Percentiles rank a stretch among this genome's conserved stretches.
Evolutionary conservation across 2,113 vertebrate species (phyloP).

Genomic region (Notothenia coriiceps): DNA sequence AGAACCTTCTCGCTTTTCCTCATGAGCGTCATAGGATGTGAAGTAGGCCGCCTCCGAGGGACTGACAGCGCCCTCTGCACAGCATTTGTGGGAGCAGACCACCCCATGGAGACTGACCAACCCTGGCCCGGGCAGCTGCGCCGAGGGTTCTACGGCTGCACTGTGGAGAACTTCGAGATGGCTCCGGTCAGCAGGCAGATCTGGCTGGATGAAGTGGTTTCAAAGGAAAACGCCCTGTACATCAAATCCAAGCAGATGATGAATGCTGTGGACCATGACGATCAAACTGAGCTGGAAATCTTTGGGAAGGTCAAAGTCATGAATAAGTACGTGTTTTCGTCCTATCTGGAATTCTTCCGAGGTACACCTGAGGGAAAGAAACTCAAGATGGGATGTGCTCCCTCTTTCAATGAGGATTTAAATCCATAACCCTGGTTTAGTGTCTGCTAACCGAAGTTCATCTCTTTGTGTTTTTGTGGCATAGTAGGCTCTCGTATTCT

Average conservation of each 20-base stretch:
- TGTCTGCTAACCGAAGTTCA: background rate
- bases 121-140: conserved; percentile 36
- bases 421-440: background rate
- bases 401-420: background rate
- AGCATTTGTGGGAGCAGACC: conserved; percentile 66
- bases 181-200: conserved; percentile 51
- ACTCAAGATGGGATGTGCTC: conserved; percentile 68
- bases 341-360: conserved; percentile 75
- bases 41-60: conserved; percentile 61
- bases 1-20: conserved; percentile 76
- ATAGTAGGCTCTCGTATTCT: background rate
- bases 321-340: conserved; percentile 76
- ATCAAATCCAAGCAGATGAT: conserved; percentile 66
- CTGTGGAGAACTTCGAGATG: conserved; percentile 45
- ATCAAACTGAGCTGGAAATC: conserved; percentile 73
- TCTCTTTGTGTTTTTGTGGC: background rate
- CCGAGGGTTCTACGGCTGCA: conserved; percentile 74
- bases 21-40: conserved; percentile 76
- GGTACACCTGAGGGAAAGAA: conserved; percentile 77
- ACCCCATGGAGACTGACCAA: conserved; percentile 69
- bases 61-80: conserved; percentile 62
- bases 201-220: conserved; percentile 73
- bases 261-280: conserved; percentile 42
- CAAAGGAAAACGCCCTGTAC: conserved; percentile 73
- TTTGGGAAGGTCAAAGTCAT: conserved; percentile 79